A percentile compares a stretch with the other conserved stretches of the same genome.
Evolutionary conservation across 2,113 vertebrate species (phyloP).

Genomic region (Gallinago paraguaiae): DNA sequence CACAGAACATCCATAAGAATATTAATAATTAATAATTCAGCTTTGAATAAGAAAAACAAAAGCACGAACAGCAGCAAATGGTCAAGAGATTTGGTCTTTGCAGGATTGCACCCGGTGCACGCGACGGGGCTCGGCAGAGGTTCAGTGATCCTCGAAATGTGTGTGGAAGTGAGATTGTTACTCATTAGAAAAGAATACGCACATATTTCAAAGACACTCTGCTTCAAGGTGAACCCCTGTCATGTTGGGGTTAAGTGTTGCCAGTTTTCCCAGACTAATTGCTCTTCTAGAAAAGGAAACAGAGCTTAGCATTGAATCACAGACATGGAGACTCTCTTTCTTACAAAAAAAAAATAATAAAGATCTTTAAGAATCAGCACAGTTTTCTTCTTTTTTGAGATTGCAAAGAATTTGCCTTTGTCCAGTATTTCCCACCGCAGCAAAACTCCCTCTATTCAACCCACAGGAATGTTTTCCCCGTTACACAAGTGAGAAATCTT

Average conservation of each 20-base stretch:
- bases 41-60: background rate
- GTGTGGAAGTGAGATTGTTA: background rate
- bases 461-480: background rate
- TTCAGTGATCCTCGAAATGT: background rate
- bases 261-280: background rate
- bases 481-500: background rate
- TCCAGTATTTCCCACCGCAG: background rate
- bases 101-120: accelerated
- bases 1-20: background rate
- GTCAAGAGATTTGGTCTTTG: background rate
- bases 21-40: background rate
- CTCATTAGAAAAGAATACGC: background rate
- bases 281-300: background rate
- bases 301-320: background rate
- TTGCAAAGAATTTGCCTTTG: background rate
- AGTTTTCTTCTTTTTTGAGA: background rate
- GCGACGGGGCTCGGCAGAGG: background rate
- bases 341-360: too few species aligned
- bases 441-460: background rate
- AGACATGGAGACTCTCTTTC: background rate
- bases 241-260: background rate
- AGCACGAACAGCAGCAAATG: accelerated
- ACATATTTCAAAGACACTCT: background rate
- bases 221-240: background rate
- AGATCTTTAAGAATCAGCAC: background rate